phyloP scores from a whole-genome alignment of 2,888 invertebrate genomes.

The Cosmia pyralina region DNA sequence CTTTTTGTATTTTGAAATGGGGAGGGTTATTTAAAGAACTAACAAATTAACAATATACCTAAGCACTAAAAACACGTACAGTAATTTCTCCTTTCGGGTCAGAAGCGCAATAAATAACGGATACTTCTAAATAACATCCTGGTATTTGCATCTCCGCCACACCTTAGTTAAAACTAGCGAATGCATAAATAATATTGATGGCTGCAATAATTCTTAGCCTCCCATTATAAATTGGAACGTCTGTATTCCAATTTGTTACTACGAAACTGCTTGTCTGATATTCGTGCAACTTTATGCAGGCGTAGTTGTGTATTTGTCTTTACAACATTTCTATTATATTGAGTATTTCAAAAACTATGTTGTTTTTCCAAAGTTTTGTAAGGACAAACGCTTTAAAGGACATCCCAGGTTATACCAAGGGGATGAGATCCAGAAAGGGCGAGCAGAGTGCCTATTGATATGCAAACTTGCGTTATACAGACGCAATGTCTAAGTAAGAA shows the following conservation, averaged over 20 bases:
- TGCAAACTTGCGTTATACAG: not conserved
- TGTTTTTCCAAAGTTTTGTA: not conserved
- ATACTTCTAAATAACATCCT: constrained; percentile 43
- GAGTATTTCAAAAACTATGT: not conserved
- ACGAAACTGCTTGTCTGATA: constrained; percentile 34
- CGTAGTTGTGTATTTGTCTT: not conserved
- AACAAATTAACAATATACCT: not conserved
- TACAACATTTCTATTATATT: not conserved
- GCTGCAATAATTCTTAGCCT: constrained; percentile 44
- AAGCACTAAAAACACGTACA: not conserved
- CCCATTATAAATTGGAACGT: constrained; percentile 47
- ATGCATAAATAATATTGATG: constrained; percentile 60
- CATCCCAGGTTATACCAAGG: not conserved
- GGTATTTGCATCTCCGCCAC: constrained; percentile 52
- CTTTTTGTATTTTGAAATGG: too few relatives aligned
- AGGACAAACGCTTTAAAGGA: not conserved
- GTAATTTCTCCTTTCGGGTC: constrained; percentile 4
- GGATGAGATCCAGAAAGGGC: not conserved
- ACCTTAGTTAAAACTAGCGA: constrained; percentile 52
- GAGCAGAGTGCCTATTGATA: not conserved
- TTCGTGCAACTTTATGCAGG: constrained; percentile 21
- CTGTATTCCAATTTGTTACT: constrained; percentile 42
- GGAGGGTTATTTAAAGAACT: not conserved
- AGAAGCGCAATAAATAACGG: constrained; percentile 35
- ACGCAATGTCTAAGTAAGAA: not conserved